phyloP scores from a whole-genome alignment of 2,113 vertebrate genomes.

The Petaurus breviceps region DNA sequence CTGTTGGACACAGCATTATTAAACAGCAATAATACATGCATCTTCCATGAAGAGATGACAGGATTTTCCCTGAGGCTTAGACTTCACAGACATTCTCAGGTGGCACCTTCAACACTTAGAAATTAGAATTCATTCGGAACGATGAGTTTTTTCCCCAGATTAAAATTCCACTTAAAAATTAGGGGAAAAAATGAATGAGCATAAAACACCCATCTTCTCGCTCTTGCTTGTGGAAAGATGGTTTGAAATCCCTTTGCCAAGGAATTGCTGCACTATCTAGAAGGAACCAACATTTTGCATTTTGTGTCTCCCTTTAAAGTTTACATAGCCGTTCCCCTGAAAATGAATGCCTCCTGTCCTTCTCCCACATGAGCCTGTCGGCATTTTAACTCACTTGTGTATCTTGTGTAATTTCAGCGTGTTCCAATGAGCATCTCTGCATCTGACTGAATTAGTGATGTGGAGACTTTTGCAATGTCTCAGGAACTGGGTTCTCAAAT shows the following conservation, averaged over 20 bases:
- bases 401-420: background rate
- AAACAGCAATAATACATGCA: background rate
- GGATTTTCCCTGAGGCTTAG: slow-evolving; percentile 21
- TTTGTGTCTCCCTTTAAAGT: slow-evolving; percentile 43
- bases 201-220: accelerated
- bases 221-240: background rate
- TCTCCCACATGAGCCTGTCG: accelerated
- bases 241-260: background rate
- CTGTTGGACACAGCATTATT: background rate
- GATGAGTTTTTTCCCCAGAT: background rate
- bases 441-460: background rate
- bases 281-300: background rate
- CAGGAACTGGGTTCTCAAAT: background rate
- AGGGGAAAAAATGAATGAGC: background rate
- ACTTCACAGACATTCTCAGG: background rate
- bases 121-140: background rate
- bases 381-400: background rate
- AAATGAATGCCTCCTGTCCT: background rate
- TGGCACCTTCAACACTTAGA: slow-evolving; percentile 9
- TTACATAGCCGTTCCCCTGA: slow-evolving; percentile 1
- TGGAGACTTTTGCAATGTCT: background rate
- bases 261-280: background rate
- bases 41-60: slow-evolving; percentile 10
- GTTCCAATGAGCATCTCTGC: background rate
- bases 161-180: background rate